Percentiles rank a stretch among this genome's conserved stretches.
Evolutionary conservation across 2,113 vertebrate genomes (phyloP).

Genomic region (Xerus inauris): DNA sequence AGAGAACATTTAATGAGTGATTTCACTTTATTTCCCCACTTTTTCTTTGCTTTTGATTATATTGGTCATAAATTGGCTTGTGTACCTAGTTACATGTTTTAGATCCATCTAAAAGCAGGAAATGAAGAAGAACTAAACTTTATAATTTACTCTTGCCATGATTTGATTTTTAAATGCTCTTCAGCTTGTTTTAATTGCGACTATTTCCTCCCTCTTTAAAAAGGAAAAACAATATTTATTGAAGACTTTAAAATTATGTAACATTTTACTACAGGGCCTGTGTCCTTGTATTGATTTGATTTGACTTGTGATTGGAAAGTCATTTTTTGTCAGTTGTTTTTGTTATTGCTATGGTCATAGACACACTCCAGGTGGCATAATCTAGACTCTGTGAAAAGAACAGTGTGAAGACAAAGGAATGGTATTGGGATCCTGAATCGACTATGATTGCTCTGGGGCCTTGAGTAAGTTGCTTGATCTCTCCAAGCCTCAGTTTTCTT

Average conservation of each 20-base stretch:
- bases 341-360: not conserved
- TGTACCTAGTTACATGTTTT: not conserved
- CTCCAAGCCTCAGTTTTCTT: not conserved
- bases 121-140: not conserved
- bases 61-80: constrained; percentile 16
- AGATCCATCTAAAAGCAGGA: not conserved
- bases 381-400: not conserved
- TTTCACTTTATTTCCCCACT: constrained; percentile 49
- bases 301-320: not conserved
- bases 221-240: not conserved
- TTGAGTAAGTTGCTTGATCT: not conserved
- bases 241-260: not conserved
- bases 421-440: not conserved
- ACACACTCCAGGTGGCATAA: not conserved
- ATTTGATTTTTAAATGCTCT: constrained; percentile 15
- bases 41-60: constrained; percentile 31
- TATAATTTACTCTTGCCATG: not conserved
- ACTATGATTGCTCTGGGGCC: not conserved
- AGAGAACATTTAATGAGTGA: constrained; percentile 46
- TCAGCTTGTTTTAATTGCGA: not conserved
- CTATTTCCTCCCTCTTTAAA: not conserved
- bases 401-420: not conserved
- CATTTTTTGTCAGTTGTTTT: not conserved
- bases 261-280: not conserved
- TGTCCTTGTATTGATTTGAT: constrained; percentile 2